Evolutionary conservation across 64 coral and sea anemone genomes (phyloP), one percentile per base, ranked within the genome.

Genomic region (Cladopsammia gracilis): DNA sequence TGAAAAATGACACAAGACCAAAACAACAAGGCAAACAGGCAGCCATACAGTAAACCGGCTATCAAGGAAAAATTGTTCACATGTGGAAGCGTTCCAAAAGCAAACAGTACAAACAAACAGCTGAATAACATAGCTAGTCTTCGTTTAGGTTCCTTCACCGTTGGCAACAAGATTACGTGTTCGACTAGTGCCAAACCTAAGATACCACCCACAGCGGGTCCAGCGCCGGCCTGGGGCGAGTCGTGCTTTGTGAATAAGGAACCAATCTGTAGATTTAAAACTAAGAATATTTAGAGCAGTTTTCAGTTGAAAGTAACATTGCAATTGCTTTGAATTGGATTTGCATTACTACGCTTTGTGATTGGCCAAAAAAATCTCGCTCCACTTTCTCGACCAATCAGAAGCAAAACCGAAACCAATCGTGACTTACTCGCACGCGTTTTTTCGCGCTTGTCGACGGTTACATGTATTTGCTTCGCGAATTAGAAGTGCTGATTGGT

Each of bases 1-100:
- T 0, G 26, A 45, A 92, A 60, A 19, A 72, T n/a, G 16, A 71
- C 19, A 26, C 10, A 44, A 47, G 79, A 45, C 22, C 70, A 75
- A 74, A 85, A 25, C 2, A 86, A 47, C 24, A 92, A 51, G 13
- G 59, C 90, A 47, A 59, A 85, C 20, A 92, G 15, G 48, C 57
- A 79, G 16, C 90, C 90, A 8, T 85, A 50, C 6, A 86, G 10
- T 62, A 86, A 65, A 64, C 90, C 90, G 16, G 25, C 58, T 13
- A 92, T 46, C 46, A 62, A 19, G 4, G 90, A 73, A 45, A 74
- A 86, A 56, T 74, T 92, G 66, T 86, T 92, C 9, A 92, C 14
- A 5, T 85, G 78, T 60, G 90, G 90, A 25, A 92, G 46, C 5
- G 90, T 85, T 64, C 68, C 67, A 51, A 92, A 10, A 7, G 58